A percentile compares a stretch with the other conserved stretches of the same genome.
Evolutionary conservation across 2,797 vertebrate species (phyloP).

Genomic region (Rhinoraja longicauda): DNA sequence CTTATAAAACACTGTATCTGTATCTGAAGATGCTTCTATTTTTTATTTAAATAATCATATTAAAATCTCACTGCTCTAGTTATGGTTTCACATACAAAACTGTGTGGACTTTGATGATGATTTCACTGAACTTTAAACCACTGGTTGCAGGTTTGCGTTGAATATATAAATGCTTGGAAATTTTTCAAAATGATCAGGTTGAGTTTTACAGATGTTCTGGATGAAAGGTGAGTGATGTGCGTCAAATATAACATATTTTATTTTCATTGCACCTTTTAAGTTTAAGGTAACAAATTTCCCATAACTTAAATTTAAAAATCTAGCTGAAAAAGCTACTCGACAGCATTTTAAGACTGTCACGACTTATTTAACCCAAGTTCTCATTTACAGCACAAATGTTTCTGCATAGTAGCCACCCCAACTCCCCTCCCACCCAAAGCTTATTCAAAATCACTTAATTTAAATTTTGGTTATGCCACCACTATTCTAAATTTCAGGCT

Average conservation of each 20-base stretch:
- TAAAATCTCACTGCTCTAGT: neutral
- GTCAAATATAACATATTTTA: neutral
- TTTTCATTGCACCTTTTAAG: neutral
- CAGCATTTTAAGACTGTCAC: neutral
- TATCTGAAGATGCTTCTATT: neutral
- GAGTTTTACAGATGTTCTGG: neutral
- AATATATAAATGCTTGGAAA: neutral
- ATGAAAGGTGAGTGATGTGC: neutral
- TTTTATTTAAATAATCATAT: slow-evolving; percentile 13
- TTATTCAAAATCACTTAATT: neutral
- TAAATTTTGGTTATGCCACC: slow-evolving; percentile 45
- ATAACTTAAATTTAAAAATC: neutral
- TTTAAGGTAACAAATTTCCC: slow-evolving; percentile 16
- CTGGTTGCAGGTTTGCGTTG: neutral
- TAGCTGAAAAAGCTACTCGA: neutral
- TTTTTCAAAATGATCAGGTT: neutral
- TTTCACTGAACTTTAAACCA: neutral
- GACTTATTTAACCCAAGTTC: neutral
- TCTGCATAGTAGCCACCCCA: neutral
- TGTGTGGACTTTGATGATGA: neutral
- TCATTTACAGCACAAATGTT: neutral
- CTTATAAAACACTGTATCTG: neutral
- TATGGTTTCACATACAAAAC: slow-evolving; percentile 13
- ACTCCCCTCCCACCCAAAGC: neutral
- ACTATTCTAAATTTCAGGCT: slow-evolving; percentile 45